Conservation (phyloP, 2,797 vertebrate genomes). For the Hippoglossus hippoglossus region DNA sequence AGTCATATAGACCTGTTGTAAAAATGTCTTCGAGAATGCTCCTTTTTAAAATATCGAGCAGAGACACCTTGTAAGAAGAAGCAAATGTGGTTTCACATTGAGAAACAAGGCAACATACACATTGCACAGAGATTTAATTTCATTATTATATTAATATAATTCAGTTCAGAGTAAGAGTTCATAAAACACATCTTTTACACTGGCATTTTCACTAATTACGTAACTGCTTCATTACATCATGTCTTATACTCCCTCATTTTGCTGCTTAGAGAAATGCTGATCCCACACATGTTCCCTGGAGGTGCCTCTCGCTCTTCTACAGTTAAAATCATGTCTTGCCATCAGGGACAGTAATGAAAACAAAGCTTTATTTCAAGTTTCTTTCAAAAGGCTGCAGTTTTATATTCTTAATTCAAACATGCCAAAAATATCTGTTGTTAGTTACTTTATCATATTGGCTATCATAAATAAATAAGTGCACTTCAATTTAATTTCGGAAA, state of each 20-base stretch:
- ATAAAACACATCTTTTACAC: background rate
- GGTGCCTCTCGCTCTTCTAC: background rate
- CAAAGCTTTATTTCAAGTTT: background rate
- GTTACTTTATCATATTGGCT: background rate
- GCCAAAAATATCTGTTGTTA: too few relatives aligned
- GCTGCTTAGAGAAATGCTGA: background rate
- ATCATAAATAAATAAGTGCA: background rate
- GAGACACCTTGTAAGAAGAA: slow-evolving; percentile 23
- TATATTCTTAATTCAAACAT: background rate
- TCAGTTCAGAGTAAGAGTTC: background rate
- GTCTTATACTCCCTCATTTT: background rate
- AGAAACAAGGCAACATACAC: slow-evolving; percentile 10
- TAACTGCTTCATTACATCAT: too few relatives aligned
- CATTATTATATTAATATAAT: slow-evolving; percentile 4
- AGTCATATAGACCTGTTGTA: background rate
- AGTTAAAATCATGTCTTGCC: background rate
- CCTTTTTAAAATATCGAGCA: slow-evolving; percentile 25
- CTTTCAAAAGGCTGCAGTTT: background rate
- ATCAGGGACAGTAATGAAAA: background rate
- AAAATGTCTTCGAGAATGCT: slow-evolving; percentile 15
- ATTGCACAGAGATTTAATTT: background rate
- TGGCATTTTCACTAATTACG: background rate
- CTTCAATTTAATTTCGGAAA: too few relatives aligned
- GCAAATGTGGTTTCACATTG: slow-evolving; percentile 21
- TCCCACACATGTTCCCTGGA: background rate